These are phyloP conservation scores for Drosophila nebulosa DNA, from an alignment of 1,140 invertebrate genomes.

Conservation along the genomic window DNA sequence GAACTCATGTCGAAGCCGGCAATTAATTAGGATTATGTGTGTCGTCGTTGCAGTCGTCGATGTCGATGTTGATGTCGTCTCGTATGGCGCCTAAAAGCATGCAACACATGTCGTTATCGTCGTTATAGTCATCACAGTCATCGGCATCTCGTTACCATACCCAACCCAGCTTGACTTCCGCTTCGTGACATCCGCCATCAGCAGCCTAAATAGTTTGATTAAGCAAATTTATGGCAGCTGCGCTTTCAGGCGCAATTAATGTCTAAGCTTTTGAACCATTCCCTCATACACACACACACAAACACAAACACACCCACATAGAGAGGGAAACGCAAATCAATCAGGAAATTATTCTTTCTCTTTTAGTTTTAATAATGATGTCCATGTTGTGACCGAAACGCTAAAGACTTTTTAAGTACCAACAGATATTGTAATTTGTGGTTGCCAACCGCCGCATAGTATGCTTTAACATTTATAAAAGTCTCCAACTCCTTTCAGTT, in stretches of 20 bases:
- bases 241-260: conserved; percentile 56
- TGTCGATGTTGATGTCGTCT: conserved; percentile 25
- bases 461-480: conserved; percentile 35
- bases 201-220: conserved; percentile 70
- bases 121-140: conserved; percentile 15
- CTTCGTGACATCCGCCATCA: conserved; percentile 51
- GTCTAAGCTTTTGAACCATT: conserved; percentile 16
- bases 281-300: background rate
- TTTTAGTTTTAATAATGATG: conserved; percentile 40
- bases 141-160: conserved; percentile 7
- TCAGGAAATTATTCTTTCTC: conserved; percentile 39
- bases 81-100: conserved; percentile 61
- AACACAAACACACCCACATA: conserved; percentile 14
- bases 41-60: conserved; percentile 31
- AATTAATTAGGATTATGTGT: conserved; percentile 76
- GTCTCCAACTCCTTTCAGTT: conserved; percentile 36
- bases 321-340: conserved; percentile 49
- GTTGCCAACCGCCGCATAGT: conserved; percentile 39
- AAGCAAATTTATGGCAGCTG: conserved; percentile 64
- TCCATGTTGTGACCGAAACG: conserved; percentile 16
- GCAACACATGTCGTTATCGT: conserved; percentile 51
- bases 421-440: conserved; percentile 71
- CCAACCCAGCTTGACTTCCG: conserved; percentile 55
- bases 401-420: conserved; percentile 76
- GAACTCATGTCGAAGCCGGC: conserved; percentile 42